These are phyloP conservation scores for Drosophila demipolita DNA, from an alignment of 2,888 invertebrate species.

Conservation along the genomic window DNA sequence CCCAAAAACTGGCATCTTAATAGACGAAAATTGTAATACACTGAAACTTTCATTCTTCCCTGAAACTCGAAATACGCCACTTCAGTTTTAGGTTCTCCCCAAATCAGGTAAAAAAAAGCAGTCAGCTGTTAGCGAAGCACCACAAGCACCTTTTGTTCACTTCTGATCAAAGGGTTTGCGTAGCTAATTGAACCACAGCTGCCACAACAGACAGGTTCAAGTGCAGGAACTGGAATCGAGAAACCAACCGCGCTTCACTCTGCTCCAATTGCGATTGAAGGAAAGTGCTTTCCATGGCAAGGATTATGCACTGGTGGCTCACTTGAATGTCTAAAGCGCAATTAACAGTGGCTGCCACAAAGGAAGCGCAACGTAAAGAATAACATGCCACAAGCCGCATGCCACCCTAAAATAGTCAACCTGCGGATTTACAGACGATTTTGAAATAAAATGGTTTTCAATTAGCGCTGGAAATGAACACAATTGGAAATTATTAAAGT, in stretches of 20 bases:
- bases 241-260: neutral
- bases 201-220: neutral
- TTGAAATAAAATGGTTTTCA: constrained; percentile 10
- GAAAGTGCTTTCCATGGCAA: neutral
- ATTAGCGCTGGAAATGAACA: constrained; percentile 9
- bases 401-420: neutral
- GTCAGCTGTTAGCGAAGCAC: neutral
- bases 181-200: constrained; percentile 2
- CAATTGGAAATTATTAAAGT: neutral
- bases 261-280: neutral
- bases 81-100: neutral
- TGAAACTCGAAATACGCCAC: too few species aligned
- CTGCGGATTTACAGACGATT: neutral
- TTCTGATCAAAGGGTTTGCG: constrained; percentile 1
- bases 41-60: constrained; percentile 5
- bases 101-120: neutral
- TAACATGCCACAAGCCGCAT: constrained; percentile 13
- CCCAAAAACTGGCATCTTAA: neutral
- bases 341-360: constrained; percentile 18
- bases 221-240: neutral
- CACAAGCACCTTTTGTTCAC: neutral
- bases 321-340: constrained; percentile 5
- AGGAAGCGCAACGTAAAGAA: constrained; percentile 23
- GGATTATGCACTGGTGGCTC: constrained; percentile 2
- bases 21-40: constrained; percentile 27